Base-by-base conservation (phyloP, 2,888 invertebrate genomes). In the Cremastinae sp. region DNA sequence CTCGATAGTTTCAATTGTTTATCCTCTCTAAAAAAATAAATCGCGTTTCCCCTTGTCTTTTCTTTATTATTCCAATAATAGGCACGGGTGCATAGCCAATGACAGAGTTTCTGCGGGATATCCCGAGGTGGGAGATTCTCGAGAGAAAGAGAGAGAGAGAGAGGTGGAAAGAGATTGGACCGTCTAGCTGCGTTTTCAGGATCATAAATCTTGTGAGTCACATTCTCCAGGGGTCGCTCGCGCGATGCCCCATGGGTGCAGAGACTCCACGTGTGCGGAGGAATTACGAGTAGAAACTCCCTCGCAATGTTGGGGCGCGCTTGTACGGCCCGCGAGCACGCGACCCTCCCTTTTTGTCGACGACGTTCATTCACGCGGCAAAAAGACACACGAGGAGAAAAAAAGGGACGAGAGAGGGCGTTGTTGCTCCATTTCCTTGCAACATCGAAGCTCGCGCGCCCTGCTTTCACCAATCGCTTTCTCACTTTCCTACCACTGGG, bases 151-250 rank as follows among this genome's bases (percentile, higher is more conserved):
- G 28, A 28, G 28, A 28, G 5, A 28, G 28, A 28, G 28, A 28
- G 28, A 5, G 5, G 28, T 41, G 8, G 41, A 41, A 73, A 74
- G 80, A 84, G 82, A 85, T 84, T 81, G 83, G 80, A 66, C 61
- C 80, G 83, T 82, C 83, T 80, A 80, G 82, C 76, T 71, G 74
- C 70, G 73, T 78, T 78, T 75, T 80, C 79, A 86, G 80, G 78
- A 82, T 82, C 82, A 87, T 87, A 87, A 87, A 87, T 87, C 87
- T 87, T 87, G 79, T 87, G 87, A 87, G 86, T 87, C 87, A 87
- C 83, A 82, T 79, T 64, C 84, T 81, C 78, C 74, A 78, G 81
- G 84, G 86, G 79, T 68, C 58, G 79, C 70, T 74, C 73, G 74
- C 73, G 74, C 71, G 36, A 79, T 61, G 79, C 81, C 83, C 82